phyloP scores from a whole-genome alignment of 1,140 invertebrate species.

The Ceratitis capitata region DNA sequence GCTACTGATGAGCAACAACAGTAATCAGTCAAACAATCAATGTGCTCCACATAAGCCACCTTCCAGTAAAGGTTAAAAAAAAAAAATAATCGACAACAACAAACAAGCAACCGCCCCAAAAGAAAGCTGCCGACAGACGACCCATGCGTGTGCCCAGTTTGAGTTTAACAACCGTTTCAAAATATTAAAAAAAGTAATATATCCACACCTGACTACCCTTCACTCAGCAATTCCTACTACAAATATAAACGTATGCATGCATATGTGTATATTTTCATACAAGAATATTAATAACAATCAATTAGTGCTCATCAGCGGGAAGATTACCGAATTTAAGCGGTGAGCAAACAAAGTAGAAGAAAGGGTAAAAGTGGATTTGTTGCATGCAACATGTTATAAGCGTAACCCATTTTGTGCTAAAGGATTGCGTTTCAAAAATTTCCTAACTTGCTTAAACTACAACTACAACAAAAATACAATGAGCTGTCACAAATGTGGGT shows the following conservation, averaged over 20 bases:
- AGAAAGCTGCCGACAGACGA: neutral
- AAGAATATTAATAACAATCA: constrained; percentile 29
- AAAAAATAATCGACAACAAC: neutral
- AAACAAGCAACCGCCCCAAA: neutral
- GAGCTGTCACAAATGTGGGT: neutral
- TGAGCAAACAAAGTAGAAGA: neutral
- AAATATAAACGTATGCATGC: too few relatives aligned
- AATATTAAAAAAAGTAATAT: neutral
- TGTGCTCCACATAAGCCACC: constrained; percentile 11
- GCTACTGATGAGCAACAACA: neutral
- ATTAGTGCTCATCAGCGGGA: constrained; percentile 13
- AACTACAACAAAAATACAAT: neutral
- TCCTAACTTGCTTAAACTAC: neutral
- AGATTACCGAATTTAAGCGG: neutral
- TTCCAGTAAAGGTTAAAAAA: neutral
- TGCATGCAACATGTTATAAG: neutral
- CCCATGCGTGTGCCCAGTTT: neutral
- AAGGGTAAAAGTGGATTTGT: neutral
- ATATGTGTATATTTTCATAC: too few relatives aligned
- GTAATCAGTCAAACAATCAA: neutral
- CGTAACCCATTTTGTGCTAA: neutral
- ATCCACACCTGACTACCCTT: neutral
- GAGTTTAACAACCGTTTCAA: constrained; percentile 21
- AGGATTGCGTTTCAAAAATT: neutral
- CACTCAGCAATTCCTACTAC: neutral